These are phyloP conservation scores for Crenichthys baileyi DNA, from an alignment of 2,797 vertebrate species.

Conservation along the genomic window DNA sequence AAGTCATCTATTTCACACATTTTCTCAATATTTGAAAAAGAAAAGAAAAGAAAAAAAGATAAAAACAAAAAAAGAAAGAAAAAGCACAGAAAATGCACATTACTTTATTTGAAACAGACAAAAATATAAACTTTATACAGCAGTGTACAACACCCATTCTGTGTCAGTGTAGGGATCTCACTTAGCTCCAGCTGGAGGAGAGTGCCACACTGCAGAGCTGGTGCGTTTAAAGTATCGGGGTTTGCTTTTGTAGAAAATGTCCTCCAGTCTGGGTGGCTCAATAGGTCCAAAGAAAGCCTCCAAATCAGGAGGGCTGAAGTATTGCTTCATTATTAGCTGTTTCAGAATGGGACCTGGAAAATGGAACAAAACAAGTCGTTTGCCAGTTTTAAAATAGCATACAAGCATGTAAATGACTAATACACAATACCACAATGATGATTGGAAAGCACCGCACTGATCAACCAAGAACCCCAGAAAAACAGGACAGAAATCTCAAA, in stretches of 20 bases:
- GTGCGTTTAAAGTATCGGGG: conserved; percentile 95
- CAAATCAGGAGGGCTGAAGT: conserved; percentile 87
- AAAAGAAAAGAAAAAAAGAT: background rate
- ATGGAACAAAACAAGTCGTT: background rate
- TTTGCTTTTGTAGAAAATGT: conserved; percentile 93
- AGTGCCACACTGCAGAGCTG: conserved; percentile 95
- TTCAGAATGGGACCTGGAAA: conserved; percentile 82
- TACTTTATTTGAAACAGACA: conserved; percentile 62
- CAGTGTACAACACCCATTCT: conserved; percentile 20
- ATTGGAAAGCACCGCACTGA: background rate
- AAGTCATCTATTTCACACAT: background rate
- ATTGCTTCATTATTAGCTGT: conserved; percentile 87
- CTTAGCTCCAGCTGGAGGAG: conserved; percentile 78
- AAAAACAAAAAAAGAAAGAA: background rate
- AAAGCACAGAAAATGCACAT: background rate
- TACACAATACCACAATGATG: background rate
- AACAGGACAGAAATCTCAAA: background rate
- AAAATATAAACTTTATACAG: conserved; percentile 56
- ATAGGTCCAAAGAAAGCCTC: conserved; percentile 83
- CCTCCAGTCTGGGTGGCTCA: conserved; percentile 84
- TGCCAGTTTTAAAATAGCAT: background rate
- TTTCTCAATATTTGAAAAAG: background rate
- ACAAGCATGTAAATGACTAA: background rate
- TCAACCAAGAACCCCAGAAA: background rate
- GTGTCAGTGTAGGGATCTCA: conserved; percentile 45